Base-by-base conservation (phyloP, 2,113 vertebrate species). In the Callocephalon fimbriatum region DNA sequence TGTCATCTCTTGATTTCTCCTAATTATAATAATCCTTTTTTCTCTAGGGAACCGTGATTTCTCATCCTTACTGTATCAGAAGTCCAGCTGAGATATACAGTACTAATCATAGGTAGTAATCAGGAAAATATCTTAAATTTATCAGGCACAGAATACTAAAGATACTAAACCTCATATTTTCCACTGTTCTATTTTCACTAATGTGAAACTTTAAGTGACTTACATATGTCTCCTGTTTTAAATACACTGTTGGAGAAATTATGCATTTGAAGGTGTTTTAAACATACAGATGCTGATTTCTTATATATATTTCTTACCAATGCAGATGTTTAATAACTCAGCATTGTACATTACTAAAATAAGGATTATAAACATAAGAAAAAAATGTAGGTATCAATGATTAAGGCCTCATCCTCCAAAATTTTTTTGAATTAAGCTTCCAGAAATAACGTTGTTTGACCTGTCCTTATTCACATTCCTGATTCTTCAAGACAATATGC, bases 31-130 rank as follows among this genome's bases (percentile, higher is more conserved):
- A 56, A 85, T 58, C 2, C 8, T 70, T 56, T 15, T 18, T 47
- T 85, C 61, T 59, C 88, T 44, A 62, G 23, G 40, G 62, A 91
- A 61, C 12, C 48, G 17, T 42, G 78, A 81, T 85, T 88, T 92
- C 37, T 78, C 10, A 71, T 82, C 10, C 10, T 67, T 50, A 23
- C 15, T 26, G 17, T 51, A 20, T 68, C 4, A 19, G 29, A 94
- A 88, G 20, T 67, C 17, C 31, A 66, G 20, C 15, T 78, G 66
- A 71, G n/a, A 32, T 31, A 51, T 25, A 56, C 18, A 44, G 15
- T 67, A 73, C 11, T 56, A 53, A 23, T 44, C 17, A 32, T 63
- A 77, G 22, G 15, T 35, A 77, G 29, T 42, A 20, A 51, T 38
- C 13, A 74, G 15, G 26, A 92, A 90, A 80, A 74, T 3, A 81